Conservation (phyloP, 2,888 invertebrate genomes). For the Balanococcus diminutus region DNA sequence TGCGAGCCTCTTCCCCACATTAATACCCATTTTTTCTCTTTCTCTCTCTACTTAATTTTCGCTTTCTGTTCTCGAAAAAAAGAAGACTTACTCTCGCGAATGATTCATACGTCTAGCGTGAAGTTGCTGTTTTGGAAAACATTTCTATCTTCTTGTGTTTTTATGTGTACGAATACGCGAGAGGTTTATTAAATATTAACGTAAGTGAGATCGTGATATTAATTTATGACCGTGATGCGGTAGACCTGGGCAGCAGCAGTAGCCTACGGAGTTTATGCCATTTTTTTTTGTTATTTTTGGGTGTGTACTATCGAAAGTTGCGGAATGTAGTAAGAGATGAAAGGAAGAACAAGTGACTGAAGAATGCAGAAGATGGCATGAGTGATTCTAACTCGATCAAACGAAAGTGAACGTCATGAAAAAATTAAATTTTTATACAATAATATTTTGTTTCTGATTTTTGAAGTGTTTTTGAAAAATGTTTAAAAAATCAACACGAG, state of each 20-base stretch:
- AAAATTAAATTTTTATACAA: too few relatives aligned
- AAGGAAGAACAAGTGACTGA: not conserved
- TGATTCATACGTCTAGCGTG: not conserved
- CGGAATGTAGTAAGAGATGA: not conserved
- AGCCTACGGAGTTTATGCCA: not conserved
- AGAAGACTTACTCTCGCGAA: not conserved
- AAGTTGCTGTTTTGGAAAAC: not conserved
- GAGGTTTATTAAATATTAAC: not conserved
- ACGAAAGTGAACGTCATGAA: too few relatives aligned
- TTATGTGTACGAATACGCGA: not conserved
- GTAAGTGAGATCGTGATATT: not conserved
- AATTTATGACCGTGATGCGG: not conserved
- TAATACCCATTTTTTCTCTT: not conserved
- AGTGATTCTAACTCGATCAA: too few relatives aligned
- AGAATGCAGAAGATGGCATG: too few relatives aligned
- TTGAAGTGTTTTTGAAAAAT: too few relatives aligned
- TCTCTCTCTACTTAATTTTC: not conserved
- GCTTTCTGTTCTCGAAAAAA: not conserved
- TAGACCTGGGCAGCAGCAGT: not conserved
- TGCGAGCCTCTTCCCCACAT: not conserved
- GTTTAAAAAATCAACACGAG: too few relatives aligned
- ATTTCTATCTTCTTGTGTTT: not conserved
- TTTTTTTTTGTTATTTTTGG: not conserved
- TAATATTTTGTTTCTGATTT: too few relatives aligned
- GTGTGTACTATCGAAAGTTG: not conserved